Conservation (phyloP, 1,140 invertebrate species). For the Nephila pilipes region DNA sequence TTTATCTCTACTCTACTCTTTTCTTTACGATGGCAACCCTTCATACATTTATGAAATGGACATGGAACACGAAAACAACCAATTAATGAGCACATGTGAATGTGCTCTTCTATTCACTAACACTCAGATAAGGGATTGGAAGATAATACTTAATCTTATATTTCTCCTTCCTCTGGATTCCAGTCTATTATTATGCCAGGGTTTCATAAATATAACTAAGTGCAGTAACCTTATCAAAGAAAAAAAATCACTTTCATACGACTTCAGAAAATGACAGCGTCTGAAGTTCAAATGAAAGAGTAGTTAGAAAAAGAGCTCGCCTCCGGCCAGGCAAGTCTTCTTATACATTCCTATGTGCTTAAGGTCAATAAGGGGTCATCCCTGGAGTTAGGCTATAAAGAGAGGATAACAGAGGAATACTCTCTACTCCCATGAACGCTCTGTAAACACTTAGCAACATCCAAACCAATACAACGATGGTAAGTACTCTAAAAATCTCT, state of each 20-base stretch:
- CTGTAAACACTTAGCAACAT: background rate
- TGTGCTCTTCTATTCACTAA: background rate
- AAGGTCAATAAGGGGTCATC: slow-evolving; percentile 15
- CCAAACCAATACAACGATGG: background rate
- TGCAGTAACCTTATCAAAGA: slow-evolving; percentile 12
- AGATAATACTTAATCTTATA: background rate
- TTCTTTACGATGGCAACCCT: background rate
- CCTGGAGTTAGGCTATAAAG: slow-evolving; percentile 1
- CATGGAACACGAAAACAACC: background rate
- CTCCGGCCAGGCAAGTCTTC: slow-evolving; percentile 8
- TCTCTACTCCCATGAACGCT: background rate
- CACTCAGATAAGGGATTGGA: background rate
- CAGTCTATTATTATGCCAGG: background rate
- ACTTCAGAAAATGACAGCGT: slow-evolving; percentile 21
- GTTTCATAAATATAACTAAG: slow-evolving; percentile 25
- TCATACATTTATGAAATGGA: background rate
- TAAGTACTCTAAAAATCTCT: background rate
- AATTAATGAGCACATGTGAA: background rate
- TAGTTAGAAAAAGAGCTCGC: slow-evolving; percentile 4
- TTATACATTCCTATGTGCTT: background rate
- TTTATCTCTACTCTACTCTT: background rate
- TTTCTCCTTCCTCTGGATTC: background rate
- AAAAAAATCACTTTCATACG: background rate
- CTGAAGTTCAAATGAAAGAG: slow-evolving; percentile 23
- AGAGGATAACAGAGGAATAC: background rate